Conservation (phyloP, 2,797 vertebrate species). For the Gallinago solitaria region DNA sequence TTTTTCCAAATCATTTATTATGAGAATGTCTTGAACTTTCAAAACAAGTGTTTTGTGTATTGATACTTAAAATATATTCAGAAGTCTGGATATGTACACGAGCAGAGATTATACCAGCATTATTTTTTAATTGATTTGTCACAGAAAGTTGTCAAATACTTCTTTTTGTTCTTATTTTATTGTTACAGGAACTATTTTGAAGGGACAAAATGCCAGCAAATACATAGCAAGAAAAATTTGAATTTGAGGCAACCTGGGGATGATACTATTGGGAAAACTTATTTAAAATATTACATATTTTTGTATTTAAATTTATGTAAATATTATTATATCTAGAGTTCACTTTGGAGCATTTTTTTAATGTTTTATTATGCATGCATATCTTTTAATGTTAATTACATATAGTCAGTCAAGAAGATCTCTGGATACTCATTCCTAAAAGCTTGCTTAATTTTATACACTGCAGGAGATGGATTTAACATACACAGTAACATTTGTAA, state of each 20-base stretch:
- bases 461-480: neutral
- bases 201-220: neutral
- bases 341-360: neutral
- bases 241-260: neutral
- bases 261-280: neutral
- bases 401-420: neutral
- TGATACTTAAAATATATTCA: neutral
- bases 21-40: neutral
- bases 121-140: neutral
- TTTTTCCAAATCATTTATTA: neutral
- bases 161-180: neutral
- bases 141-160: neutral
- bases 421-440: neutral
- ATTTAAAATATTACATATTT: neutral
- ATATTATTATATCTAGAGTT: neutral
- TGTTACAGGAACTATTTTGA: neutral
- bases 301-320: neutral
- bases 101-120: neutral
- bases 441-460: conserved; percentile 7
- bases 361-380: neutral
- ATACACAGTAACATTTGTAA: neutral
- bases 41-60: neutral
- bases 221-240: neutral
- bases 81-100: neutral
- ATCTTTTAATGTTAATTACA: neutral